These are phyloP conservation scores for Rhagium mordax DNA, from an alignment of 2,888 invertebrate species.

Conservation along the genomic window DNA sequence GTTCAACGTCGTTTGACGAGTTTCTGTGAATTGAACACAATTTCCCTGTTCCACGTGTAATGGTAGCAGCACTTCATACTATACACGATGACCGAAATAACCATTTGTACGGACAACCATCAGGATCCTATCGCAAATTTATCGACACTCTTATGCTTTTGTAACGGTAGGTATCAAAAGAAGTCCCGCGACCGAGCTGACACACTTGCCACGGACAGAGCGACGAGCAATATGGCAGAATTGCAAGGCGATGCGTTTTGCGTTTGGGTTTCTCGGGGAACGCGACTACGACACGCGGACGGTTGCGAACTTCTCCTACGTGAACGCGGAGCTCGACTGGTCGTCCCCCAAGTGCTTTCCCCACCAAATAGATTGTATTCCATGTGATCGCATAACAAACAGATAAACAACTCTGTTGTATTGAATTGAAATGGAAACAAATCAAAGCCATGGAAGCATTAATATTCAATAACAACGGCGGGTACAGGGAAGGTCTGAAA, in stretches of 20 bases:
- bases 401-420: slow-evolving; percentile 27
- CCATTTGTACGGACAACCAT: slow-evolving; percentile 68
- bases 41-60: slow-evolving; percentile 94
- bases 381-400: slow-evolving; percentile 48
- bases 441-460: not conserved
- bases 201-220: not conserved
- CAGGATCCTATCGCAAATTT: slow-evolving; percentile 44
- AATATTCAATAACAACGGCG: not conserved
- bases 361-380: slow-evolving; percentile 37
- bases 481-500: slow-evolving; percentile 9
- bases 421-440: slow-evolving; percentile 1
- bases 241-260: not conserved
- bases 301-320: slow-evolving; percentile 11
- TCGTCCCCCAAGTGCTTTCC: slow-evolving; percentile 47
- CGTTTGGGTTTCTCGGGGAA: not conserved
- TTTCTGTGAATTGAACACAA: slow-evolving; percentile 94
- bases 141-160: slow-evolving; percentile 1
- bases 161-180: not conserved
- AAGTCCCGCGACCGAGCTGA: not conserved
- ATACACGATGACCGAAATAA: slow-evolving; percentile 64
- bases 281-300: not conserved
- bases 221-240: slow-evolving; percentile 4
- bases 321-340: slow-evolving; percentile 39
- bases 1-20: slow-evolving; percentile 92
- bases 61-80: slow-evolving; percentile 86